These are phyloP conservation scores for Eudasyphora cyanicolor DNA, from an alignment of 2,888 invertebrate species.

Conservation along the genomic window DNA sequence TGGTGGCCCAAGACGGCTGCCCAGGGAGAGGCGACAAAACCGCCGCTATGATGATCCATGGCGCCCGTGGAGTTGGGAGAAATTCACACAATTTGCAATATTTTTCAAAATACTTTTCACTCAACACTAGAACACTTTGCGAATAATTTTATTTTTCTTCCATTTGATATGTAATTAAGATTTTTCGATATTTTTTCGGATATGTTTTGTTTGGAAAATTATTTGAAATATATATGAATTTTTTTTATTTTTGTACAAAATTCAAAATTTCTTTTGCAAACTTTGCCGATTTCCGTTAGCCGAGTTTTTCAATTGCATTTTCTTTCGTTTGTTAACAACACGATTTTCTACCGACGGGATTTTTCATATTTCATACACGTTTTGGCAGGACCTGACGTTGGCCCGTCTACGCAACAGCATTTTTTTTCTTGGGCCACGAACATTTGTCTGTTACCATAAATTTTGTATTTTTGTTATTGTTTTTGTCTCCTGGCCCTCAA, in stretches of 20 bases:
- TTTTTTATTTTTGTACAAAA: conserved; percentile 5
- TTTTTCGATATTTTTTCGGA: background rate
- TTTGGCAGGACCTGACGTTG: conserved; percentile 56
- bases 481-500: conserved; percentile 66
- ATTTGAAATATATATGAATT: background rate
- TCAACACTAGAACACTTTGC: too few relatives aligned
- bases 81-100: conserved; percentile 6
- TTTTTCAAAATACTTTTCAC: conserved; percentile 26
- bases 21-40: conserved; percentile 89
- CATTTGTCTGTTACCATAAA: conserved; percentile 65
- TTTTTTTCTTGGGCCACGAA: conserved; percentile 63
- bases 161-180: background rate
- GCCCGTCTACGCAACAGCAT: conserved; percentile 61
- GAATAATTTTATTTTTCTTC: conserved; percentile 26
- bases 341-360: conserved; percentile 57
- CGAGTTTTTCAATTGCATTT: too few relatives aligned
- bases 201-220: conserved; percentile 28
- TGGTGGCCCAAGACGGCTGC: conserved; percentile 86
- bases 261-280: background rate
- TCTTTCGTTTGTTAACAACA: conserved; percentile 15
- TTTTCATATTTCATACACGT: conserved; percentile 43
- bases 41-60: conserved; percentile 90
- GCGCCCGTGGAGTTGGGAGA: background rate
- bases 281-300: background rate
- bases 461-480: conserved; percentile 56